Evolutionary conservation across 2,797 vertebrate genomes (phyloP).

Genomic region (Margarornis squamiger): DNA sequence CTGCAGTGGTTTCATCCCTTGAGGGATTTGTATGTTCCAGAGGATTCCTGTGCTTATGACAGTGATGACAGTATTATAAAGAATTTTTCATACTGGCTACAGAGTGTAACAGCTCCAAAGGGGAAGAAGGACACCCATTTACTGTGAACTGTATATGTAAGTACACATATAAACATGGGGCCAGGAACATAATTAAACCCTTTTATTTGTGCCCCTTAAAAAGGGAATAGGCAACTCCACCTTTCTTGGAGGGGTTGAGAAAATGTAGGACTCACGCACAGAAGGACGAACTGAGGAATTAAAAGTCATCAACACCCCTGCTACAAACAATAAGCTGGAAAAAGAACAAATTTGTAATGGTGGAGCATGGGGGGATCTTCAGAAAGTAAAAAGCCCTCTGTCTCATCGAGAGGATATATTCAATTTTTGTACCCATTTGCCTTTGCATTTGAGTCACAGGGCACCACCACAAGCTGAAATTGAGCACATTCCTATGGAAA

Average conservation of each 20-base stretch:
- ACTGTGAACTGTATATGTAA: not conserved
- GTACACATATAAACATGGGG: not conserved
- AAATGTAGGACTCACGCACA: not conserved
- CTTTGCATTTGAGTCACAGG: not conserved
- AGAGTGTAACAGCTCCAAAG: not conserved
- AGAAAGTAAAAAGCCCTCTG: not conserved
- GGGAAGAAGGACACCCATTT: not conserved
- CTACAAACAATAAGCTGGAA: not conserved
- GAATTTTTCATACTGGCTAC: not conserved
- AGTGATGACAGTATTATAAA: not conserved
- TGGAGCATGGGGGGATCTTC: not conserved
- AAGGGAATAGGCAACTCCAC: not conserved
- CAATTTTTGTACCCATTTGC: not conserved
- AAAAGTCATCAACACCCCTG: not conserved
- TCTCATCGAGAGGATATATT: not conserved
- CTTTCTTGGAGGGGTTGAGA: not conserved
- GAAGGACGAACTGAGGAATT: not conserved
- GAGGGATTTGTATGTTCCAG: not conserved
- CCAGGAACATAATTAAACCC: not conserved
- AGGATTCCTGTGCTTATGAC: not conserved
- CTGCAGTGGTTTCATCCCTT: not conserved
- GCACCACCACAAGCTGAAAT: not conserved
- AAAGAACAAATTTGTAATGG: not conserved
- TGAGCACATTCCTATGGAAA: conserved; percentile 15
- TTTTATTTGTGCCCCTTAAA: not conserved